Evolutionary conservation across 1,140 invertebrate genomes (phyloP).

Genomic region (Zaprionus ghesquierei): DNA sequence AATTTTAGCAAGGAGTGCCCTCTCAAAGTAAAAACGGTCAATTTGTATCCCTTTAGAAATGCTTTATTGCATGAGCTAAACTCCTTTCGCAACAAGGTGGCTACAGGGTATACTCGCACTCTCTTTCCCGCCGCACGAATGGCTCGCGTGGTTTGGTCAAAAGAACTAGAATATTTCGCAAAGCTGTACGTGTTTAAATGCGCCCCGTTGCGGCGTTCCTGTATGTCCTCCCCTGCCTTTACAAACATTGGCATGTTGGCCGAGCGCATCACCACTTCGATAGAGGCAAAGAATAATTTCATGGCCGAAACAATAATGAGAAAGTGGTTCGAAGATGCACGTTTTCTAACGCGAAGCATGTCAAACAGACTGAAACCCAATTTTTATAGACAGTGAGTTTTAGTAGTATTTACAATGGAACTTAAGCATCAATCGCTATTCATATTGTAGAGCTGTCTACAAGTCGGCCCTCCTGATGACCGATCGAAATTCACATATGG

Average conservation of each 20-base stretch:
- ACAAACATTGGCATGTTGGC: conserved; percentile 18
- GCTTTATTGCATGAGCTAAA: conserved; percentile 20
- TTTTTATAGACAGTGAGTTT: not conserved
- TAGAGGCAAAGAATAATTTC: not conserved
- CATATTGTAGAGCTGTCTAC: not conserved
- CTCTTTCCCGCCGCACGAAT: conserved; percentile 38
- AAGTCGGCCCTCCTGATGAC: conserved; percentile 27
- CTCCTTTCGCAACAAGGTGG: conserved; percentile 35
- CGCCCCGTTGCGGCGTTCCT: not conserved
- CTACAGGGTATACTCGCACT: conserved; percentile 15
- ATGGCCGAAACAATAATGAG: not conserved
- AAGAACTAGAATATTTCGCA: conserved; percentile 33
- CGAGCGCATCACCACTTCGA: not conserved
- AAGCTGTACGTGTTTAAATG: conserved; percentile 17
- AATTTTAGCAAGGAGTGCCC: no score
- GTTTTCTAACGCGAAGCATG: conserved; percentile 18
- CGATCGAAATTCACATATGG: conserved; percentile 46
- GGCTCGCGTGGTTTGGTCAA: conserved; percentile 46
- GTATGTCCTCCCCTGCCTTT: conserved; percentile 36
- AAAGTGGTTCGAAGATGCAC: conserved; percentile 18
- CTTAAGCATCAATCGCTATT: not conserved
- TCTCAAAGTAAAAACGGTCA: conserved; percentile 1
- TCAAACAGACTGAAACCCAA: not conserved
- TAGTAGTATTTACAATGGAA: not conserved
- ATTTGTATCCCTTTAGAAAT: not conserved